Evolutionary conservation across 2,888 invertebrate species (phyloP), one percentile per base, ranked within the genome.

Genomic region (Pammene aurita): DNA sequence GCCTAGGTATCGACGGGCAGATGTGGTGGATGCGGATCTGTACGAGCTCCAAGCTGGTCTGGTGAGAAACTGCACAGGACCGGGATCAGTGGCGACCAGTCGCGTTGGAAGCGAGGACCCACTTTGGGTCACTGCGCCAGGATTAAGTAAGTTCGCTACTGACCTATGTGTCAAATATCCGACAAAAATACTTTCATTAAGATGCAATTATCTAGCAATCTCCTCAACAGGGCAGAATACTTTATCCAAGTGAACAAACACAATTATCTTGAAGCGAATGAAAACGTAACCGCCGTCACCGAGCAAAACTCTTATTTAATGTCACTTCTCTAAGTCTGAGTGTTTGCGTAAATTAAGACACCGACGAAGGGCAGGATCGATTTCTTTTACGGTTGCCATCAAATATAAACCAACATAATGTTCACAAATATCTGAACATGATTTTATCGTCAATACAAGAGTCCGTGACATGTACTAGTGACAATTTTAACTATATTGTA

Each of bases 301-400:
- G 74, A 74, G 80, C 78, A 80, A 71, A 70, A 72, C 75, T 75
- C 75, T 79, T 86, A 82, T 85, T 88, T 85, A 86, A 85, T 84
- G 80, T 81, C 84, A 84, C 83, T 88, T 86, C 87, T 87, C 89
- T 87, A 83, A 82, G 73, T 76, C 71, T 73, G 78, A 88, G 89
- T 89, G 88, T 89, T 90, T 89, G 84, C 85, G 85, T 86, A 86
- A 89, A 89, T 90, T 89, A 89, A 87, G 86, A 80, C 78, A 81
- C 78, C 72, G 77, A 68, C 72, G 75, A 77, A 74, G 78, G 80
- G 81, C 81, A 75, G 76, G 80, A 84, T 85, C 76, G 80, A 83
- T 81, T 78, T 72, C 71, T 76, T 75, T 35, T 35, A 54, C 10
- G 0, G 6, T 18, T 6, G 10, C 41, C 13, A 18, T 13, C 7